Base-by-base conservation (phyloP, 1,140 invertebrate genomes). In the Papilio xuthus region DNA sequence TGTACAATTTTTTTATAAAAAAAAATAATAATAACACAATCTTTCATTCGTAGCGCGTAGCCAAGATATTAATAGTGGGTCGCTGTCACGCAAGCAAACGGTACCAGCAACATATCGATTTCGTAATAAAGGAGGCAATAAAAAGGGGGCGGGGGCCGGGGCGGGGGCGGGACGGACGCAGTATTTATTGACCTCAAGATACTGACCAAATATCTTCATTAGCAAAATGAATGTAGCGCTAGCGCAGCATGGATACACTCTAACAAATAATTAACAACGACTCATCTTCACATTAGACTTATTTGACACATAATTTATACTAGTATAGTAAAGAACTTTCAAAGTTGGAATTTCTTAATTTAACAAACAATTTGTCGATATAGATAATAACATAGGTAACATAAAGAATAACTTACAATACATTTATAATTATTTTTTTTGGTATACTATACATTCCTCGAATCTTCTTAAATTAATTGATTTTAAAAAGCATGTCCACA, bases 161-260 rank as follows among this genome's bases (percentile, higher is more conserved):
- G 75, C 80, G 80, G 15, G 71, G 37, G 69, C n/a, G 69, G 69
- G 8, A 41, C 37, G 69, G 63, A 9, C 53, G n/a, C 15, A 9
- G 63, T 77, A 79, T 81, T 81, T 81, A 81, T 81, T 79, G 80
- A 78, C 78, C 28, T 47, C 70, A 44, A 63, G 78, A 81, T 81
- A 79, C 32, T 71, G 69, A 73, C 71, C 67, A 74, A 78, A 81
- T 81, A 77, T 75, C 71, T 81, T 81, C 73, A 81, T 81, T 81
- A 81, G 80, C 80, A 41, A 78, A 76, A 70, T 41, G 69, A 20
- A 37, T 41, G 32, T 37, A 37, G 7, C 37, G 70, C 32, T 15
- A 23, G 42, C 42, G 23, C 50, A 42, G 42, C 67, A 44, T 69
- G 60, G 76, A 77, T 44, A 50, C 41, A 41, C n/a, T 18, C 3